Percentiles rank a stretch among this genome's conserved stretches.
These are phyloP conservation scores for Hololepta plana DNA, from an alignment of 2,888 invertebrate species.

Conservation along the genomic window DNA sequence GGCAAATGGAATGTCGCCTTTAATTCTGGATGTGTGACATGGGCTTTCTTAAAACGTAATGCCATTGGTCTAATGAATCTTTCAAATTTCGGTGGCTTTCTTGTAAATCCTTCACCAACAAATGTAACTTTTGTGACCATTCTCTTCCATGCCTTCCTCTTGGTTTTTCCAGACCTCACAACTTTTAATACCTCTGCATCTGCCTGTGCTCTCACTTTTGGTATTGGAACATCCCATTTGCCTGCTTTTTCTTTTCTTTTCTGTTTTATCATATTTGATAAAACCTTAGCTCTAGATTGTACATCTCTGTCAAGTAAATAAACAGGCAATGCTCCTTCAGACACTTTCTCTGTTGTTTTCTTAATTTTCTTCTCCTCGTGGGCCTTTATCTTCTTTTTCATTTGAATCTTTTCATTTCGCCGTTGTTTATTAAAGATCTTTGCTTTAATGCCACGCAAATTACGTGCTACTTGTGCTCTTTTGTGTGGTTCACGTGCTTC, in stretches of 20 bases:
- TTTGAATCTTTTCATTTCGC: conserved; percentile 95
- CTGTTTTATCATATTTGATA: conserved; percentile 99
- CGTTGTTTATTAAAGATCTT: conserved; percentile 95
- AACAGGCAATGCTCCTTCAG: conserved; percentile 86
- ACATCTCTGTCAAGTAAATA: conserved; percentile 96
- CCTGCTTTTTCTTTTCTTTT: conserved; percentile 99
- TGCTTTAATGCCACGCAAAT: conserved; percentile 88
- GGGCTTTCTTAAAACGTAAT: conserved; percentile 88
- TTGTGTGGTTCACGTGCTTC: conserved; percentile 91
- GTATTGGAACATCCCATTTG: conserved; percentile 99
- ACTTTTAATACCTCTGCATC: conserved; percentile 96
- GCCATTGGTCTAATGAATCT: conserved; percentile 97
- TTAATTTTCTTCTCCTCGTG: conserved; percentile 90
- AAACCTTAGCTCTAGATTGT: conserved; percentile 82
- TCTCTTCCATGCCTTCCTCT: conserved; percentile 94
- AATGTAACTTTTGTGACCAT: conserved; percentile 98
- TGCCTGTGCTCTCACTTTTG: conserved; percentile 91
- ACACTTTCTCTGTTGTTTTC: conserved; percentile 60
- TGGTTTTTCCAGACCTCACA: conserved; percentile 77
- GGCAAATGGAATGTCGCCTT: conserved; percentile 96
- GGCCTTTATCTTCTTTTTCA: conserved; percentile 95
- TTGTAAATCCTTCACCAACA: conserved; percentile 95
- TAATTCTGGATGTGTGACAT: conserved; percentile 97
- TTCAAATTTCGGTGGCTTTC: conserved; percentile 98
- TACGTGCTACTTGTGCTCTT: conserved; percentile 76